A percentile compares a stretch with the other conserved stretches of the same genome.
These are phyloP conservation scores for Cephus runcator DNA, from an alignment of 2,888 invertebrate genomes.

Conservation along the genomic window DNA sequence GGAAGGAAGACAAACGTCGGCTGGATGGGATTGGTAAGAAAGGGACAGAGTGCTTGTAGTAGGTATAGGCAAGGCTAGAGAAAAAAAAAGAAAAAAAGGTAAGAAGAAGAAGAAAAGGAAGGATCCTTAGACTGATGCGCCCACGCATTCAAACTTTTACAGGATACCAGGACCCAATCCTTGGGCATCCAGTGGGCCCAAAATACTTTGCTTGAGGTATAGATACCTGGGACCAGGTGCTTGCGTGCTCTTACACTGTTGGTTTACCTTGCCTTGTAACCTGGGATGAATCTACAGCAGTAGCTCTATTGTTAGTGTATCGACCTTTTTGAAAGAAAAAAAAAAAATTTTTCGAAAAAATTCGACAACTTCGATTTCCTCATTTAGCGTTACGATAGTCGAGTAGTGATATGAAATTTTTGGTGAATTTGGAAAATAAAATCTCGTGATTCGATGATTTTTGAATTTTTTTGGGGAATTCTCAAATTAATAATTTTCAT, in stretches of 20 bases:
- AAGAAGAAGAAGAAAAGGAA: constrained; percentile 3
- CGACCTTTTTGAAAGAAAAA: neutral
- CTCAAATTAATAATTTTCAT: too few relatives aligned
- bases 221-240: neutral
- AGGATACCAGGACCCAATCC: neutral
- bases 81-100: constrained; percentile 8
- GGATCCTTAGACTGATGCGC: neutral
- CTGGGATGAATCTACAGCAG: neutral
- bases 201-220: neutral
- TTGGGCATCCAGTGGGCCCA: neutral
- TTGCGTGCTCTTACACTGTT: neutral
- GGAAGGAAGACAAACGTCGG: neutral
- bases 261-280: neutral
- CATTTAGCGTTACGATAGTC: neutral
- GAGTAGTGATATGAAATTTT: neutral
- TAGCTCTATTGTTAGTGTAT: neutral
- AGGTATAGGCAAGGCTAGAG: neutral
- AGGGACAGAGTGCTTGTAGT: constrained; percentile 7
- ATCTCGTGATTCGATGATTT: too few relatives aligned
- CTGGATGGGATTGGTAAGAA: neutral
- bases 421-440: neutral
- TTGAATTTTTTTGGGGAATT: too few relatives aligned
- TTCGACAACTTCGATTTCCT: neutral
- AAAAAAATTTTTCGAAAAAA: neutral
- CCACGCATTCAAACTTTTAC: neutral